Evolutionary conservation across 53 echinoderm and acorn worm species (phyloP).

Genomic region (Echinarachnius parma): DNA sequence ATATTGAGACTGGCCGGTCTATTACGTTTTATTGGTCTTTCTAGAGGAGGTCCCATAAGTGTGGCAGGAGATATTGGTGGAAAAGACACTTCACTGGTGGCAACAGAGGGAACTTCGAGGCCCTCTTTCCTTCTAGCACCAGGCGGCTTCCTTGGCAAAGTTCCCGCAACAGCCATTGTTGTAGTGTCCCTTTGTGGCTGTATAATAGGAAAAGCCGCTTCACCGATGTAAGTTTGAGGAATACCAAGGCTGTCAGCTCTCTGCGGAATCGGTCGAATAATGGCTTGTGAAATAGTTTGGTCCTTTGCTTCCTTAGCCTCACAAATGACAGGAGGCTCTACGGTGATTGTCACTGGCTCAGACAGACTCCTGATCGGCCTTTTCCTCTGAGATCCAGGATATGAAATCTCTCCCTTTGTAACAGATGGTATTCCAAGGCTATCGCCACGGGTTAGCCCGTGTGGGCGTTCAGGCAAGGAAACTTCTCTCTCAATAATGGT

Average conservation of each 20-base stretch:
- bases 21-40: slow-evolving; percentile 46
- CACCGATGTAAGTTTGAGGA: slow-evolving; percentile 63
- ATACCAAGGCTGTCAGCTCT: slow-evolving; percentile 68
- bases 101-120: slow-evolving; percentile 73
- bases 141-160: slow-evolving; percentile 19
- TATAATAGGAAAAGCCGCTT: slow-evolving; percentile 62
- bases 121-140: slow-evolving; percentile 52
- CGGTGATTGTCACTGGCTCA: slow-evolving; percentile 41
- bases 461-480: neutral
- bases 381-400: slow-evolving; percentile 46
- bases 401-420: slow-evolving; percentile 58
- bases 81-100: slow-evolving; percentile 57
- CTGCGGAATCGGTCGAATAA: slow-evolving; percentile 32
- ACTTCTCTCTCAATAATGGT: too few species aligned
- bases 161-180: neutral
- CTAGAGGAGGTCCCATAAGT: slow-evolving; percentile 39
- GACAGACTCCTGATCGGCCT: slow-evolving; percentile 20
- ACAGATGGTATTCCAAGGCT: slow-evolving; percentile 75
- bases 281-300: slow-evolving; percentile 27
- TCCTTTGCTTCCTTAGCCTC: slow-evolving; percentile 44
- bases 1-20: slow-evolving; percentile 80
- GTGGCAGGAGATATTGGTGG: slow-evolving; percentile 50
- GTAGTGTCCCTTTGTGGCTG: slow-evolving; percentile 14
- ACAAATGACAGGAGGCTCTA: slow-evolving; percentile 34
- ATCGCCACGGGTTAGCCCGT: slow-evolving; percentile 29